Base-by-base conservation (phyloP, 2,797 vertebrate genomes). In the Parauchenoglanis punctatus region DNA sequence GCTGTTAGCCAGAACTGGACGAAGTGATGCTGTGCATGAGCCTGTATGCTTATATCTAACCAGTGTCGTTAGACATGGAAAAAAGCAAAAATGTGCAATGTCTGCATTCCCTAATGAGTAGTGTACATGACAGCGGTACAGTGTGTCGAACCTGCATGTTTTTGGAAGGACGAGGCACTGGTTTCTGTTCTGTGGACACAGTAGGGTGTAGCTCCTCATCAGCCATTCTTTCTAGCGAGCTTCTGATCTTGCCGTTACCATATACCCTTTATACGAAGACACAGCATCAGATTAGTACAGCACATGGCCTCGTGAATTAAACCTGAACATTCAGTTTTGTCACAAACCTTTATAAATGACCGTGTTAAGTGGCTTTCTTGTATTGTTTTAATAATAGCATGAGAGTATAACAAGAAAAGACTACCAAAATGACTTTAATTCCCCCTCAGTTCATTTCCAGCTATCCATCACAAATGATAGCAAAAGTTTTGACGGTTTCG, bases 231-330 rank as follows among this genome's bases (percentile, higher is more conserved):
- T 90, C 92, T 68, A 94, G 90, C 3, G 89, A 85, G 17, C 83
- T 86, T 81, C 90, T 93, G 44, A 93, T 82, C 85, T 91, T 93
- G 63, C 95, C 92, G 0, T 95, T 96, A 70, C 91, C 68, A 81
- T 93, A 88, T 84, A 90, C 91, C 87, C 95, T 95, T 90, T 54
- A 83, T 61, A 87, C 28, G 70, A 35, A 89, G 65, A 89, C 49
- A 85, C 54, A 59, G 35, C 40, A 3, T 31, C 46, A 0, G 61
- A 31, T 83, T 54, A 82, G 61, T 20, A 35, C 63, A 68, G 81
- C 28, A 83, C 46, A 25, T 65, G n/a, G 65, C 7, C 2, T 3
- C 63, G 23, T 20, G 13, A 11, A 52, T 23, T 20, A 23, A 83
- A 83, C 35, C 78, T 61, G 18, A 6, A 23, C 56, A 80, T 58